phyloP scores from a whole-genome alignment of 2,113 vertebrate genomes.

The Malurus elegans region DNA sequence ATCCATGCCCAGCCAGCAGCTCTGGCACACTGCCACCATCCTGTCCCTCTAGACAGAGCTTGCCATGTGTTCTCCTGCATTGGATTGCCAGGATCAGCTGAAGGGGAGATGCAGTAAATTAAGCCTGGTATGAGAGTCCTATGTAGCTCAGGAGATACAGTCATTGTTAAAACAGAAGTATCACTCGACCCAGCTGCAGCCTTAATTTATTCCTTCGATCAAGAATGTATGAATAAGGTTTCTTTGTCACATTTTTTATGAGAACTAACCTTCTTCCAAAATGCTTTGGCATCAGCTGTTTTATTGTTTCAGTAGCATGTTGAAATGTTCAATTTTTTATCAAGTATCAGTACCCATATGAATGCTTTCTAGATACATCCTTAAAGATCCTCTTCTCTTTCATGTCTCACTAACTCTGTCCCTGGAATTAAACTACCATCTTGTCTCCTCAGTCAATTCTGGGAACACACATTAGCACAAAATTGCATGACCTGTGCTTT shows the following conservation, averaged over 20 bases:
- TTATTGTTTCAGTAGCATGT: neutral
- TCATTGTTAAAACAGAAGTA: neutral
- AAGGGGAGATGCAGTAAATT: neutral
- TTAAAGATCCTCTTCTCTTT: constrained; percentile 17
- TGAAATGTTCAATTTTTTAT: neutral
- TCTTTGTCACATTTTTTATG: neutral
- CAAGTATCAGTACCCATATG: neutral
- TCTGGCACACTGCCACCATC: neutral
- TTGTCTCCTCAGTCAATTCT: neutral
- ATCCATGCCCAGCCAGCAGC: neutral
- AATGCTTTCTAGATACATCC: neutral
- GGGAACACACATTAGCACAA: neutral
- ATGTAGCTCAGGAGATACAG: neutral
- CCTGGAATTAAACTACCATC: neutral
- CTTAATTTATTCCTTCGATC: neutral
- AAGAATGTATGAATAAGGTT: neutral
- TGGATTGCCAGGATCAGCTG: neutral
- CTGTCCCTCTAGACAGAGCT: neutral
- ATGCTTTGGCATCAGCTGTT: neutral
- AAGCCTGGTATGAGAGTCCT: neutral
- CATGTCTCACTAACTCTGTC: constrained; percentile 22
- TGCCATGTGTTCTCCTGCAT: fast-evolving
- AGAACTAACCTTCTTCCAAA: neutral
- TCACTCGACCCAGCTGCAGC: neutral
- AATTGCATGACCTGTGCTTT: neutral